Conservation (phyloP, 1,140 invertebrate genomes). For the Manduca sexta region DNA sequence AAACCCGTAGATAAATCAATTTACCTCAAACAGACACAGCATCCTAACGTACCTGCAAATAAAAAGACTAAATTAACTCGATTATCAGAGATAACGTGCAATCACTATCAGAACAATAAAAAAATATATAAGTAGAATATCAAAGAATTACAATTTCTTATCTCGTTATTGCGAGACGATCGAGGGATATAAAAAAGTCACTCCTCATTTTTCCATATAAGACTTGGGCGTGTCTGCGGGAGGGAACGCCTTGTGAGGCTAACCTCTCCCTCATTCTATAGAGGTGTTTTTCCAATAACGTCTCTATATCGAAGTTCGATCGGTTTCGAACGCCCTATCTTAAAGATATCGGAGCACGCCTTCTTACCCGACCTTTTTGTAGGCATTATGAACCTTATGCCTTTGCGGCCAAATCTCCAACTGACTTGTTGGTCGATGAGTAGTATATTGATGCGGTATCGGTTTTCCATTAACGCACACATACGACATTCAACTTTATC, state of each 20-base stretch:
- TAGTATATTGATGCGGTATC: slow-evolving; percentile 70
- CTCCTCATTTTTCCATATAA: slow-evolving; percentile 51
- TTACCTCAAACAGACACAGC: slow-evolving; percentile 41
- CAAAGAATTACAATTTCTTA: slow-evolving; percentile 27
- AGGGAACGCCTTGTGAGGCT: slow-evolving; percentile 48
- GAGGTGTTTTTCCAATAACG: slow-evolving; percentile 61
- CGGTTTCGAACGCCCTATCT: slow-evolving; percentile 67
- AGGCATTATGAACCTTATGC: slow-evolving; percentile 35
- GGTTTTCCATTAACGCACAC: slow-evolving; percentile 64
- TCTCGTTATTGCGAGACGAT: slow-evolving; percentile 25
- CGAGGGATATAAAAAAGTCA: slow-evolving; percentile 43
- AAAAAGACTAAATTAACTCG: slow-evolving; percentile 18
- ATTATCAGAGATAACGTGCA: slow-evolving; percentile 10
- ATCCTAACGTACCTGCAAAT: slow-evolving; percentile 54
- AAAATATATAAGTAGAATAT: slow-evolving; percentile 20
- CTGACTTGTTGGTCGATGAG: slow-evolving; percentile 25
- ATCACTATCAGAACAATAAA: slow-evolving; percentile 20
- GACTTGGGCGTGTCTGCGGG: slow-evolving; percentile 55
- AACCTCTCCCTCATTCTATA: slow-evolving; percentile 45
- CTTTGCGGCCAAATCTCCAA: slow-evolving; percentile 18
- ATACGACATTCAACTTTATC: slow-evolving; percentile 31
- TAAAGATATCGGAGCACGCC: slow-evolving; percentile 70
- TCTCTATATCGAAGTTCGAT: slow-evolving; percentile 58
- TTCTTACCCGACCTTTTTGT: slow-evolving; percentile 46
- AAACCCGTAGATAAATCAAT: slow-evolving; percentile 1